Evolutionary conservation across 1,140 invertebrate species (phyloP), one percentile per base, ranked within the genome.

Genomic region (Physella acuta): DNA sequence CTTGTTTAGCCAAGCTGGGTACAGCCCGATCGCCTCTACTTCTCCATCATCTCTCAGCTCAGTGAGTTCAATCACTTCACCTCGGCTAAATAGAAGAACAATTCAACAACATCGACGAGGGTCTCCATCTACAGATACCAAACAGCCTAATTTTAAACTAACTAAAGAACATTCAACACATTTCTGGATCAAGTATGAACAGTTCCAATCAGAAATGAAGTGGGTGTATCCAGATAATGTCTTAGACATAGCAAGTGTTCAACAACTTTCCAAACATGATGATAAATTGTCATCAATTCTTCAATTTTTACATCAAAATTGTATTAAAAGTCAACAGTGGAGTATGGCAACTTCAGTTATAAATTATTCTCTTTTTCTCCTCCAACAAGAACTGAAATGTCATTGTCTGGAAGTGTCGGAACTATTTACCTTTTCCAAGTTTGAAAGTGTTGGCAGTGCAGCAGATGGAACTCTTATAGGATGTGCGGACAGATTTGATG

Each of bases 311-410:
- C 68, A 75, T 14, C 69, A 73, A 58, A 62, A 75, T 17, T 80
- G 77, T 44, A 64, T 78, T 8, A 68, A 52, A 24, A 37, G 68
- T 17, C 71, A 75, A 30, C 72, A 76, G 37, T 75, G 70, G 68
- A 67, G 52, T 56, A 68, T 67, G 2, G 70, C 77, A 20, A 73
- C 68, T 71, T 66, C 76, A 3, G 70, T 81, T 58, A 74, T 75
- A 0, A 75, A 77, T 51, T 81, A 81, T 69, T 55, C 66, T 16
- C 36, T 81, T 16, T 62, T 73, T 62, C 66, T 81, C 20, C 33
- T 81, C 11, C 69, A 76, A 20, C 69, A 71, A 52, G 76, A 76
- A 70, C 51, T 81, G n/a, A 53, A 69, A n/a, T 39, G 64, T 17
- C 39, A 73, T 34, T n/a, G n/a, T n/a, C 58, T 3, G 17, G 51